These are phyloP conservation scores for Pseudorasbora parva DNA, from an alignment of 2,113 vertebrate species.

Conservation along the genomic window DNA sequence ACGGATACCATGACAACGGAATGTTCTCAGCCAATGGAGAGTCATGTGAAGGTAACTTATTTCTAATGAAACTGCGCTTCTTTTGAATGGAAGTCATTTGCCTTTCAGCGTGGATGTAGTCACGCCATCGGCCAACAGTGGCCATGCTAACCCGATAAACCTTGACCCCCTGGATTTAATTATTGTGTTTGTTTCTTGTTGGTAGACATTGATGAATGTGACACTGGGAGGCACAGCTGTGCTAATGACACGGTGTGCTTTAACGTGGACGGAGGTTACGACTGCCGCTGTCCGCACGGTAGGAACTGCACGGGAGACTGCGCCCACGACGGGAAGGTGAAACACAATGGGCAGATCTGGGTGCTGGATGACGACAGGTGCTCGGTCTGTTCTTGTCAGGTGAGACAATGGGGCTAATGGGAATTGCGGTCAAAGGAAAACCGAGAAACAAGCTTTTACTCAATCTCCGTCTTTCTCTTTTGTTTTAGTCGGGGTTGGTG, in stretches of 20 bases:
- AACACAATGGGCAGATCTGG: conserved; percentile 98
- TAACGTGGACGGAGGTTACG: conserved; percentile 97
- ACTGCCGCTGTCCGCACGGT: conserved; percentile 97
- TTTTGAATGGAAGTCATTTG: neutral
- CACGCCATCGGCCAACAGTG: neutral
- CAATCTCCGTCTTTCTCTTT: neutral
- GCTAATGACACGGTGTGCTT: conserved; percentile 98
- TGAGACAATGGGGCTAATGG: conserved; percentile 53
- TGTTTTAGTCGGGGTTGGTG: conserved; percentile 84
- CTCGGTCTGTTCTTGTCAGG: conserved; percentile 96
- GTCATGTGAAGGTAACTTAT: conserved; percentile 88
- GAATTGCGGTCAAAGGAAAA: neutral
- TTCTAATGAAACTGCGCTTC: neutral
- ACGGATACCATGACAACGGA: conserved; percentile 98
- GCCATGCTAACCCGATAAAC: neutral
- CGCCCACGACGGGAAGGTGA: conserved; percentile 89
- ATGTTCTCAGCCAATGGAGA: conserved; percentile 93
- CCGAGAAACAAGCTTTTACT: neutral
- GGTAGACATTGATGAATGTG: conserved; percentile 97
- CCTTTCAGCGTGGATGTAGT: neutral
- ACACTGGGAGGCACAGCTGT: conserved; percentile 91
- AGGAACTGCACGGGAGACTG: conserved; percentile 98
- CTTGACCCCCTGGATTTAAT: neutral
- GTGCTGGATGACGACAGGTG: conserved; percentile 95
- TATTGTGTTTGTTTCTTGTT: conserved; percentile 30